Base-by-base conservation (phyloP, 2,113 vertebrate species). In the Aix galericulata region DNA sequence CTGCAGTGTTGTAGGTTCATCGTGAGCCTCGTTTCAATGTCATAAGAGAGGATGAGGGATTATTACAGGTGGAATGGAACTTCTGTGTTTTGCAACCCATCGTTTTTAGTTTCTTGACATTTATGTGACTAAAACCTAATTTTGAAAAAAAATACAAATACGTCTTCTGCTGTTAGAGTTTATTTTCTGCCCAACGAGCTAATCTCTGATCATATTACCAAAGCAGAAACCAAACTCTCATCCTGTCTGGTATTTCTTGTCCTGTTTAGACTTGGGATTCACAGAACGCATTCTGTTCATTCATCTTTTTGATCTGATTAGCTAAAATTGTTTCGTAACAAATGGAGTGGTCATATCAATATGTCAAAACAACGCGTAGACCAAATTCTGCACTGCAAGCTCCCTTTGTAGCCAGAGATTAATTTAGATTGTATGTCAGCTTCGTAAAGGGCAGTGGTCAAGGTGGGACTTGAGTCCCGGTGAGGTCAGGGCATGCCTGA, bases 231-330 rank as follows among this genome's bases (percentile, higher is more conserved):
- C 66, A 82, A 74, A 36, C 62, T 86, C 34, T 62, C 14, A 4
- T 88, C 87, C 62, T 94, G 0, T 18, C 50, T 67, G 23, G 3
- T 79, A 1, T 64, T 88, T 84, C 48, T 74, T 94, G 79, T 90
- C 60, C 56, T 29, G 20, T 25, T 12, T 50, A 69, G 76, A 81
- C 40, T 89, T 89, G 80, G 77, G 91, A 93, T 91, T 95, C 88
- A 82, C 74, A 85, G 79, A 79, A 79, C n/a, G 36, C 46, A 66
- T 40, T 1, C 6, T 73, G 83, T 73, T 94, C 48, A 50, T 95
- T 94, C 83, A 81, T 88, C 85, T 81, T 83, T 67, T 80, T 91
- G 31, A 73, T 94, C 34, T 86, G 83, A 93, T 94, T 77, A 78
- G 74, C 76, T 87, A 56, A 89, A 87, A 83, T 67, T 59, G 79